phyloP scores from a whole-genome alignment of 2,888 invertebrate species.

The Pyrrhia umbra region DNA sequence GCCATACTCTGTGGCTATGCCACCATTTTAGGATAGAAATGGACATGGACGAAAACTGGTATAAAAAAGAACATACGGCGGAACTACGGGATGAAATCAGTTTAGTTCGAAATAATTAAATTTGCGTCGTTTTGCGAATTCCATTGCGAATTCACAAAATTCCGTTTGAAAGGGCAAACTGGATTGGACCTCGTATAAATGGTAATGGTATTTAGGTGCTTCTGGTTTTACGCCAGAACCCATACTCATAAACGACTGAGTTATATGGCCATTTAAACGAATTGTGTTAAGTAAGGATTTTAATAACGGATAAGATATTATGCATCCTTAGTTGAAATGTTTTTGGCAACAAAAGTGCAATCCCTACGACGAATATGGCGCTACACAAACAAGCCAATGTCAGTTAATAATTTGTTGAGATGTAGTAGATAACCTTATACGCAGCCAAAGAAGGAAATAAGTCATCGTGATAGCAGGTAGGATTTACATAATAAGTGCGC shows the following conservation, averaged over 20 bases:
- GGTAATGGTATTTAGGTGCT: conserved; percentile 58
- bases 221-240: conserved; percentile 60
- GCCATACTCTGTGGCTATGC: conserved; percentile 68
- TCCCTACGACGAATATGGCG: conserved; percentile 35
- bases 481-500: conserved; percentile 67
- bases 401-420: conserved; percentile 48
- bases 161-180: conserved; percentile 42
- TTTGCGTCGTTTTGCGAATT: conserved; percentile 33
- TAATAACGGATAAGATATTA: conserved; percentile 20
- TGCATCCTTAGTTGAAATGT: conserved; percentile 25
- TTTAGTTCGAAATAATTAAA: conserved; percentile 45
- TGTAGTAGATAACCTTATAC: conserved; percentile 57
- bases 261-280: conserved; percentile 23
- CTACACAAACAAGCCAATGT: conserved; percentile 24
- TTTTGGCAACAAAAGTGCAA: conserved; percentile 41
- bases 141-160: conserved; percentile 43
- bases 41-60: conserved; percentile 33
- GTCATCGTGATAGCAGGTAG: conserved; percentile 54
- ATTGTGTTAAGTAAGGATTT: conserved; percentile 17
- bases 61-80: conserved; percentile 17
- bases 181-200: conserved; percentile 49
- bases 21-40: conserved; percentile 68
- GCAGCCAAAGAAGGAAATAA: conserved; percentile 65
- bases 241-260: conserved; percentile 36
- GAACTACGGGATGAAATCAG: conserved; percentile 29